Evolutionary conservation across 2,888 invertebrate genomes (phyloP).

Genomic region (Plusia festucae): DNA sequence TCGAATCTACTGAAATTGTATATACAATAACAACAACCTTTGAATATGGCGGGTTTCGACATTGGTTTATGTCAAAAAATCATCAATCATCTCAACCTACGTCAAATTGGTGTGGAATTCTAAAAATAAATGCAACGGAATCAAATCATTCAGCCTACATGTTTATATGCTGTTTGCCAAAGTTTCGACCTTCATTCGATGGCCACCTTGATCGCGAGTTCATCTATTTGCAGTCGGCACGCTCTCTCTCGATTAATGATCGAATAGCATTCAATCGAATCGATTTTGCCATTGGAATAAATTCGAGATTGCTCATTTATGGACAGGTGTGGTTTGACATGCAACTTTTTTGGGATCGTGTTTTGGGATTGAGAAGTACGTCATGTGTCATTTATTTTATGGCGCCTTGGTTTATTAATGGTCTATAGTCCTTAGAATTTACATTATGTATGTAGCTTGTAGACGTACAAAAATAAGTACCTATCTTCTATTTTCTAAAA

Average conservation of each 20-base stretch:
- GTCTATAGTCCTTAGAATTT: too few species aligned
- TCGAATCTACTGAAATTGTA: too few species aligned
- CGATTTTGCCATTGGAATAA: conserved; percentile 55
- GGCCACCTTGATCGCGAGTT: conserved; percentile 68
- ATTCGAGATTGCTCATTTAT: conserved; percentile 57
- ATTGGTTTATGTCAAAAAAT: neutral
- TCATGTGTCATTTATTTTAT: too few species aligned
- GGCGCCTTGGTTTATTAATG: neutral
- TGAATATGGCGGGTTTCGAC: neutral
- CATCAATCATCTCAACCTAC: neutral
- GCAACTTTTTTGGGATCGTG: conserved; percentile 19
- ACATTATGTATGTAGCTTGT: too few species aligned
- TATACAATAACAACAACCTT: too few species aligned
- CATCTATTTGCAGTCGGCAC: conserved; percentile 61
- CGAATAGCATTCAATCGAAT: conserved; percentile 57
- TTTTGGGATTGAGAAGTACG: too few species aligned
- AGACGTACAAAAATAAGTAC: too few species aligned
- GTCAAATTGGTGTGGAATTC: conserved; percentile 16
- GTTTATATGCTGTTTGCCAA: conserved; percentile 61
- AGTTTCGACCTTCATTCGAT: conserved; percentile 64
- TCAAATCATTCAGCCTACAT: conserved; percentile 42
- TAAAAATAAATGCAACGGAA: conserved; percentile 41
- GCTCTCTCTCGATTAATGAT: conserved; percentile 66
- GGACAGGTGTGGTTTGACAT: conserved; percentile 46
- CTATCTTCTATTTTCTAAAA: too few species aligned